Evolutionary conservation across 2,113 vertebrate genomes (phyloP).

Genomic region (Romanogobio albipinnatus): DNA sequence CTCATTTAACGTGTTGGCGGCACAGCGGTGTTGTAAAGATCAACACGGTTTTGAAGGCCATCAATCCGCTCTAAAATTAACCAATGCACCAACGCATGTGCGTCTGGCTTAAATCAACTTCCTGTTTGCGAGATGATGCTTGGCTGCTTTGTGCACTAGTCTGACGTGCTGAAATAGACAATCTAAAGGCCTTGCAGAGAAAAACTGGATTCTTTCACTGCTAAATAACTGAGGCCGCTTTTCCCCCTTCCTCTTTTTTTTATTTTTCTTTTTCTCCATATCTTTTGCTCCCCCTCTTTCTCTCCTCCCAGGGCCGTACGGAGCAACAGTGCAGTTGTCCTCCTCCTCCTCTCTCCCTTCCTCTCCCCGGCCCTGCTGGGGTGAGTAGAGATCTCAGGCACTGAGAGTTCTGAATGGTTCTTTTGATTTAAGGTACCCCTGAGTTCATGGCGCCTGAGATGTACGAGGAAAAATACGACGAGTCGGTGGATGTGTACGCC

Average conservation of each 20-base stretch:
- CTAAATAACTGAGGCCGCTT: conserved; percentile 77
- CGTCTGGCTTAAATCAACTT: conserved; percentile 6
- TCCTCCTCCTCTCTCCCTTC: conserved; percentile 43
- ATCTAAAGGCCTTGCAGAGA: conserved; percentile 76
- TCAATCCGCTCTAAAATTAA: conserved; percentile 26
- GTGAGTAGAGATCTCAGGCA: conserved; percentile 82
- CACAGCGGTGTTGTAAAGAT: conserved; percentile 6
- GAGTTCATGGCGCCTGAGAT: conserved; percentile 99
- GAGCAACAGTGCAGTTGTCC: conserved; percentile 27
- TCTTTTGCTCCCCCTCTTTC: conserved; percentile 54
- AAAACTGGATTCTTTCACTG: conserved; percentile 68
- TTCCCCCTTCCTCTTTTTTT: conserved; percentile 63
- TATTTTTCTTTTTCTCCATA: conserved; percentile 62
- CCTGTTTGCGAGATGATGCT: conserved; percentile 2
- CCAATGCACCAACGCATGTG: background rate
- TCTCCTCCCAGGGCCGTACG: conserved; percentile 58
- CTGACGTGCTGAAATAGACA: background rate
- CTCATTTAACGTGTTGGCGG: background rate
- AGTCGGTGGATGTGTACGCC: conserved; percentile 97
- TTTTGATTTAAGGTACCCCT: conserved; percentile 93
- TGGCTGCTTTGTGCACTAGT: conserved; percentile 52
- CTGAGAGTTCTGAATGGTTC: conserved; percentile 83
- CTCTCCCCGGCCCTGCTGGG: conserved; percentile 62
- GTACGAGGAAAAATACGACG: conserved; percentile 99
- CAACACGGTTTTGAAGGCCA: conserved; percentile 4